Base-by-base conservation (phyloP, 2,113 vertebrate genomes). In the Eidolon helvum region DNA sequence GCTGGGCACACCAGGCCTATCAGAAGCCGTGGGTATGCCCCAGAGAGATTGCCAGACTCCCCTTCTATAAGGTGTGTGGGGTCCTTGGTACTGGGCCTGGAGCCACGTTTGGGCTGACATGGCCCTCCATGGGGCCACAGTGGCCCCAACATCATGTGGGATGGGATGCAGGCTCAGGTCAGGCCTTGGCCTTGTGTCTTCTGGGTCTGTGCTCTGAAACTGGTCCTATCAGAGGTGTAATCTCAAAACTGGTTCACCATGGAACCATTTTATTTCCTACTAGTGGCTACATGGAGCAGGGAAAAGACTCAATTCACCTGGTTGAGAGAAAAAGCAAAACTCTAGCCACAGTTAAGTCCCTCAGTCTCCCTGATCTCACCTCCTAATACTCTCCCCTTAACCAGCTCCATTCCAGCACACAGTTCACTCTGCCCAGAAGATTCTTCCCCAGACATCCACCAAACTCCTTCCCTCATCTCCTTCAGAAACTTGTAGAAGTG, bases 81-180 rank as follows among this genome's bases (percentile, higher is more conserved):
- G 24, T 48, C 33, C 28, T 7, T 4, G 0, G 40, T 26, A 19
- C 65, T n/a, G 53, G 63, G 10, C 53, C n/a, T 33, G 19, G 53
- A 48, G 74, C 68, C 68, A 87, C 22, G 0, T 28, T 53, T 7
- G 1, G 16, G 77, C 78, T 69, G 45, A 22, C 5, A 48, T 1
- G 26, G 50, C 4, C 40, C 28, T 75, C 48, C 2, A 0, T 3
- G n/a, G 75, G 57, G 26, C 28, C 16, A 2, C 1, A 9, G 22
- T 18, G 48, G 21, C 50, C 28, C 59, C 11, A 2, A 4, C 10
- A 12, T 18, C 33, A 4, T 2, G 48, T 8, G 30, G 33, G 43
- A 14, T 0, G 10, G 59, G 59, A 4, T 2, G 5, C 10, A 4
- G 40, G 8, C 43, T 65, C 91, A 8, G 50, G 30, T 24, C 2